A percentile compares a stretch with the other conserved stretches of the same genome.
phyloP scores from a whole-genome alignment of 2,113 vertebrate genomes.

The Sylvilagus bachmani region DNA sequence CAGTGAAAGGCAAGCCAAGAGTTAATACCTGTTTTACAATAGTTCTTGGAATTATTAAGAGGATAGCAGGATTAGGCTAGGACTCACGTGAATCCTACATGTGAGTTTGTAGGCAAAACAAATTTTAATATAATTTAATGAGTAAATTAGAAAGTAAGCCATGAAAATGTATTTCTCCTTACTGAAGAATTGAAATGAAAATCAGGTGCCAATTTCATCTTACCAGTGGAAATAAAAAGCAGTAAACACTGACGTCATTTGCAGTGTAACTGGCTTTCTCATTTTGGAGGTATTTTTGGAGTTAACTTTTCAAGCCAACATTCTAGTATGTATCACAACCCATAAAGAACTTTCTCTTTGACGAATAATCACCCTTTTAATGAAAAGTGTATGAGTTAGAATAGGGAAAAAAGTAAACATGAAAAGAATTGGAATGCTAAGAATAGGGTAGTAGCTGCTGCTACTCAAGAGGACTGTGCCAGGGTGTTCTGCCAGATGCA shows the following conservation, averaged over 20 bases:
- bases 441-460: background rate
- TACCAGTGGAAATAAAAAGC: background rate
- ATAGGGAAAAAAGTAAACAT: background rate
- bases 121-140: background rate
- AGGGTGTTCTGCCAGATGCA: background rate
- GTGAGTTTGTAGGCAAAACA: background rate
- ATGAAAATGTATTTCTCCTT: background rate
- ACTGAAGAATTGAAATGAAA: constrained; percentile 41
- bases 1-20: background rate
- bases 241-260: background rate
- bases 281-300: background rate
- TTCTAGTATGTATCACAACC: background rate
- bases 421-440: background rate
- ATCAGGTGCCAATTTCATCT: background rate
- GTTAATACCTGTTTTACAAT: background rate
- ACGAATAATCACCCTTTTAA: background rate
- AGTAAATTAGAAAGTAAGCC: background rate
- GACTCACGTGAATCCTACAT: background rate
- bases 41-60: background rate
- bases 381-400: background rate
- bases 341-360: background rate
- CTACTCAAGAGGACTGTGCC: background rate
- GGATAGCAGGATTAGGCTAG: background rate
- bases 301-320: background rate
- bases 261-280: background rate